Conservation (phyloP, 2,113 vertebrate species). For the Orthonyx spaldingii region DNA sequence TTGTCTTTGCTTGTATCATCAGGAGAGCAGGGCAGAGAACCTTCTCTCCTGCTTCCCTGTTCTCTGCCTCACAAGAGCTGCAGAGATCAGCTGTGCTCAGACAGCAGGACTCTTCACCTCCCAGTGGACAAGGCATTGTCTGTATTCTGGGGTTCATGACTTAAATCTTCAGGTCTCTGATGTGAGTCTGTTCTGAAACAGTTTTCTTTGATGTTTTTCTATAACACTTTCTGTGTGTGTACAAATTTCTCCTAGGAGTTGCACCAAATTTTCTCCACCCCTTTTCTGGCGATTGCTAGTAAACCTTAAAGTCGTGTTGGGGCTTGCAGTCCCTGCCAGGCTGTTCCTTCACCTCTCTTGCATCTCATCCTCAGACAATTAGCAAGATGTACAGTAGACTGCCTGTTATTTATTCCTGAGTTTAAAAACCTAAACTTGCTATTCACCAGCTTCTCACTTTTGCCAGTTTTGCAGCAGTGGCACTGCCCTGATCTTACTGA, state of each 20-base stretch:
- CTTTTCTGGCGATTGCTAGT: neutral
- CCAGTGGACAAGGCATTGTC: neutral
- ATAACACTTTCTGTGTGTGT: neutral
- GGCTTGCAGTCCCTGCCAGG: conserved; percentile 34
- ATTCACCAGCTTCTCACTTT: neutral
- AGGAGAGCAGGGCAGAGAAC: neutral
- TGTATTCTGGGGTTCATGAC: neutral
- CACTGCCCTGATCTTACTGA: neutral
- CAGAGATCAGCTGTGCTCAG: neutral
- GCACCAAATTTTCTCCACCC: neutral
- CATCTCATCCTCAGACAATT: conserved; percentile 31
- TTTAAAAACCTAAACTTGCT: neutral
- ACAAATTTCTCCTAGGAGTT: neutral
- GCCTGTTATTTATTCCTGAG: neutral
- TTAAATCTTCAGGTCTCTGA: neutral
- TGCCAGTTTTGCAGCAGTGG: neutral
- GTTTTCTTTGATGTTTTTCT: neutral
- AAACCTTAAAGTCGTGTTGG: neutral
- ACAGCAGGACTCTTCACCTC: neutral
- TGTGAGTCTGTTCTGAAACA: neutral
- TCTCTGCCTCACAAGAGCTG: neutral
- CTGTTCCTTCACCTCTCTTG: conserved; percentile 45
- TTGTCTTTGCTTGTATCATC: neutral
- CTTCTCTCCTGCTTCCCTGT: neutral
- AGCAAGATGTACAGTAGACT: neutral